Base-by-base conservation (phyloP, 2,113 vertebrate species). In the Chunga burmeisteri region DNA sequence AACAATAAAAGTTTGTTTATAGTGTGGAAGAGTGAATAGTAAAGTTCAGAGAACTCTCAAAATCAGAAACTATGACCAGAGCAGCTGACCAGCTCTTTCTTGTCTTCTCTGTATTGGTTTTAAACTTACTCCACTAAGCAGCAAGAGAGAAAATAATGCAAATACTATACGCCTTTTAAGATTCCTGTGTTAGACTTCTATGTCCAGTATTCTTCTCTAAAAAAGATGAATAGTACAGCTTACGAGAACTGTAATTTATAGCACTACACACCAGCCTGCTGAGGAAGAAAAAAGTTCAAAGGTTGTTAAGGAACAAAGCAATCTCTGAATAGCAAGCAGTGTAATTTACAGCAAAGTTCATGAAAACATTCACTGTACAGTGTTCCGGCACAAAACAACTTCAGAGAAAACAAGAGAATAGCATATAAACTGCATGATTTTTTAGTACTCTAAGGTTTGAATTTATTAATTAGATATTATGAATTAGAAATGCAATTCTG, bases 1-100 rank as follows among this genome's bases (percentile, higher is more conserved):
- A 97, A 97, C 95, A 97, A 97, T 93, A 95, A 72, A 89, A 91
- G 26, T 73, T 94, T 96, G 96, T 98, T 98, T 97, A 93, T 93
- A 93, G 66, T 34, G 11, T 58, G 66, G 63, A 82, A 83, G 74
- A 74, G 44, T 27, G 87, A 88, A 95, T 84, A 67, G 59, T 50
- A 72, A 73, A 94, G 93, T 93, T 94, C 90, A 94, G 66, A 66
- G 70, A 88, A 66, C 68, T 65, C 85, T 56, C 65, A 58, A 75
- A 93, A 68, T 46, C 38, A 67, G 75, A 71, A 65, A 29, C 44
- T 14, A 3, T 13, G 34, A 34, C 36, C 80, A 47, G 63, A 58
- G 42, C 73, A 65, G 40, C 68, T 85, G 59, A 61, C 70, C 68
- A 92, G 18, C 46, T 75, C 38, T 74, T 92, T 79, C 26, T 86